Conservation (phyloP, 2,888 invertebrate genomes). For the Desoria tigrina region DNA sequence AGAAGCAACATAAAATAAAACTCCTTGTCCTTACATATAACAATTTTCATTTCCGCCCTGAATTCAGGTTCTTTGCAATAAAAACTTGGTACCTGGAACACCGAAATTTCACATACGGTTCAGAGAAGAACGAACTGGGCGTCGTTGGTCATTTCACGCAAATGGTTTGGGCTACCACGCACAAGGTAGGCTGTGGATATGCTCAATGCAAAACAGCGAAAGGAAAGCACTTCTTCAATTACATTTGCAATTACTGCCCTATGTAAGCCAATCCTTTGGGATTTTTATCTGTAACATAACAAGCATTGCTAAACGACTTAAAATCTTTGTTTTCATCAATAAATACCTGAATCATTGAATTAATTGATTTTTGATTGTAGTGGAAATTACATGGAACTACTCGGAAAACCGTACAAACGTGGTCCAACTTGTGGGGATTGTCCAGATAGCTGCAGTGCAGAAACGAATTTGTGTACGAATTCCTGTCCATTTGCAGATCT, state of each 20-base stretch:
- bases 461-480: constrained; percentile 71
- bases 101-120: constrained; percentile 71
- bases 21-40: no score
- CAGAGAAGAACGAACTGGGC: constrained; percentile 63
- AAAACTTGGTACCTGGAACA: constrained; percentile 78
- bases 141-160: constrained; percentile 76
- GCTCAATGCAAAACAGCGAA: constrained; percentile 60
- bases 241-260: constrained; percentile 82
- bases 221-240: constrained; percentile 68
- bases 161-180: constrained; percentile 77
- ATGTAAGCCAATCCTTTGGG: constrained; percentile 65
- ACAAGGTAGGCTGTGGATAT: constrained; percentile 59
- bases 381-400: constrained; percentile 67
- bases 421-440: constrained; percentile 67
- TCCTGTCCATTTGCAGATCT: constrained; percentile 65
- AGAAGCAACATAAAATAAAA: no score
- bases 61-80: constrained; percentile 73
- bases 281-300: background rate
- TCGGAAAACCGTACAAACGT: constrained; percentile 69
- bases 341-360: no score
- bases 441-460: constrained; percentile 63
- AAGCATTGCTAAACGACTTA: no score
- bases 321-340: no score
- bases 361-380: constrained; percentile 59
- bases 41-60: no score